These are phyloP conservation scores for Rhadinocentrus ornatus DNA, from an alignment of 2,797 vertebrate species.

Conservation along the genomic window DNA sequence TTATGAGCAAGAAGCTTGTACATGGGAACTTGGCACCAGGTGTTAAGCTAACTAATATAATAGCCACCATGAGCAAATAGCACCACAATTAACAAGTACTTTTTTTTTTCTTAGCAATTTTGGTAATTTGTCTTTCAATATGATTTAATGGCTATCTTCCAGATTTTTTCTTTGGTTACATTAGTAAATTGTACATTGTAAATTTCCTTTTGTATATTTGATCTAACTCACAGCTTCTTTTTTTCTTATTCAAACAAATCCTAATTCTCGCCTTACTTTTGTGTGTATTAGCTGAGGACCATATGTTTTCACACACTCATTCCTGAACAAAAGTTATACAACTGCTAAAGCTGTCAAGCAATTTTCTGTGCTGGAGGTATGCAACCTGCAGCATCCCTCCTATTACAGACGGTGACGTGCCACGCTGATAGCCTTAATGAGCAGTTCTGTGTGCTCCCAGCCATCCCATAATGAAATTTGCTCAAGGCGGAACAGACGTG, in stretches of 20 bases:
- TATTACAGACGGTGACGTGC: conserved; percentile 87
- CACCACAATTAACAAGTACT: not conserved
- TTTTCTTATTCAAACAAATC: conserved; percentile 7
- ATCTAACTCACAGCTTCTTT: not conserved
- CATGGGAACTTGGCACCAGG: not conserved
- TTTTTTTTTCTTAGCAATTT: not conserved
- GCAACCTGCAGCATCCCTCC: conserved; percentile 65
- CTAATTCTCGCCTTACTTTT: conserved; percentile 6
- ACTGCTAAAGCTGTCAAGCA: conserved; percentile 49
- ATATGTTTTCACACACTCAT: conserved; percentile 21
- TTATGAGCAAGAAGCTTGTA: not conserved
- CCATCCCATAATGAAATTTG: conserved; percentile 94
- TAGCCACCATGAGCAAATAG: not conserved
- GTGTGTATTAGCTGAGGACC: conserved; percentile 17
- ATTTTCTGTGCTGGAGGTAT: conserved; percentile 50
- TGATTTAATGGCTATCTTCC: conserved; percentile 8
- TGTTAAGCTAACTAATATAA: not conserved
- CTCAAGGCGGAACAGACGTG: conserved; percentile 91
- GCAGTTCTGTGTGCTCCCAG: conserved; percentile 84
- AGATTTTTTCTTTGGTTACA: not conserved
- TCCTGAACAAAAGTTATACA: conserved; percentile 48
- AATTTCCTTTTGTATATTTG: conserved; percentile 11
- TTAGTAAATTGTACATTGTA: conserved; percentile 8
- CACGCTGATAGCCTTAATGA: conserved; percentile 92
- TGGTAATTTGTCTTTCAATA: not conserved